phyloP scores from a whole-genome alignment of 2,797 vertebrate genomes.

The Argya squamiceps region DNA sequence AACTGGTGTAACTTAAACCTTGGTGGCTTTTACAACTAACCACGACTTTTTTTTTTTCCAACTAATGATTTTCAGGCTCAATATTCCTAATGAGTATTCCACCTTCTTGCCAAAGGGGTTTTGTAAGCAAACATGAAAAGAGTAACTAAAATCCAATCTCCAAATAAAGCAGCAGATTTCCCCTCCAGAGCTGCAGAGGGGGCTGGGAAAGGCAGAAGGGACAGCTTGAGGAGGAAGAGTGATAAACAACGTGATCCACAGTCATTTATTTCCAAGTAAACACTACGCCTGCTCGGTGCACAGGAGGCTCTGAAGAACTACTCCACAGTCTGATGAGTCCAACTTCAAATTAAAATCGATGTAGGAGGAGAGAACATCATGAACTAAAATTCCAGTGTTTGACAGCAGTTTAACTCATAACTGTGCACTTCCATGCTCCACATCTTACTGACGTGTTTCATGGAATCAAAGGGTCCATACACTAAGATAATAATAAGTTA shows the following conservation, averaged over 20 bases:
- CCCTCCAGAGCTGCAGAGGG: neutral
- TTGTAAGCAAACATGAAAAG: neutral
- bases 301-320: slow-evolving; percentile 57
- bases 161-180: neutral
- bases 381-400: slow-evolving; percentile 19
- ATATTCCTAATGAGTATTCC: neutral
- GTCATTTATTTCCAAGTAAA: slow-evolving; percentile 39
- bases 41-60: neutral
- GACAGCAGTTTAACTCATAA: slow-evolving; percentile 20
- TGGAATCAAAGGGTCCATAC: slow-evolving; percentile 21
- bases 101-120: neutral
- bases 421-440: neutral
- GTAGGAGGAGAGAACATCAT: slow-evolving; percentile 39
- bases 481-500: neutral
- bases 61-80: neutral
- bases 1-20: neutral
- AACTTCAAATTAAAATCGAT: slow-evolving; percentile 62
- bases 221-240: slow-evolving; percentile 6
- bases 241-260: neutral
- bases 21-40: neutral
- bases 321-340: slow-evolving; percentile 39
- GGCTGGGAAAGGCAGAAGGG: neutral
- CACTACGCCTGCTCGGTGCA: slow-evolving; percentile 10
- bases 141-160: neutral
- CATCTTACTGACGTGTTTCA: neutral